Percentiles rank a stretch among this genome's conserved stretches.
Evolutionary conservation across 2,888 invertebrate genomes (phyloP).

Genomic region (Aquatica leii): DNA sequence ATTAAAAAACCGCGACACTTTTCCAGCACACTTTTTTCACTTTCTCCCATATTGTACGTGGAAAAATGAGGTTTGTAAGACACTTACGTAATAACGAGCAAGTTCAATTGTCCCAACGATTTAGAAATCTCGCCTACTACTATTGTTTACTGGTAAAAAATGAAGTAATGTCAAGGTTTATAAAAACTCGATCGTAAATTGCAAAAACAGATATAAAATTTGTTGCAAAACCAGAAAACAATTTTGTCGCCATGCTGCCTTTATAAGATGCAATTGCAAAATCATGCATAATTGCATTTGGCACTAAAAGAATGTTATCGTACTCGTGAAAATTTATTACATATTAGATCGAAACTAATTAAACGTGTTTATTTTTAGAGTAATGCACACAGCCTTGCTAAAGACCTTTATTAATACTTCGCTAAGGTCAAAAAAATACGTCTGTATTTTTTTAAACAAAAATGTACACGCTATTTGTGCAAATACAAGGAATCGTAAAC

Average conservation of each 20-base stretch:
- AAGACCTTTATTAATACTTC: background rate
- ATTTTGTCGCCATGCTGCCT: background rate
- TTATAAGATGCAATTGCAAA: background rate
- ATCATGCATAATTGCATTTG: background rate
- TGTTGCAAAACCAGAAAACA: no score
- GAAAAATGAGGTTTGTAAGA: no score
- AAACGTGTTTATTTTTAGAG: background rate
- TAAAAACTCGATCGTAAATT: background rate
- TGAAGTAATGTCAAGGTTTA: constrained; percentile 12
- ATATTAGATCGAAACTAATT: background rate
- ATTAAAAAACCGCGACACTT: no score
- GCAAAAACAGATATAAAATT: no score
- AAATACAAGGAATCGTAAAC: no score
- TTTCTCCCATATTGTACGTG: no score
- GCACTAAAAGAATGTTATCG: background rate
- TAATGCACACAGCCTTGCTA: background rate
- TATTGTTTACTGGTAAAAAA: constrained; percentile 2
- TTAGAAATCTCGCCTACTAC: constrained; percentile 8
- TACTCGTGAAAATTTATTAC: constrained; percentile 1
- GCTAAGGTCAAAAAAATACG: no score
- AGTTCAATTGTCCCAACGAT: constrained; percentile 1
- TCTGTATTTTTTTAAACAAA: no score
- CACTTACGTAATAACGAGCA: no score
- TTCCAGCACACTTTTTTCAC: no score
- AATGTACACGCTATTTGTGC: no score